Conservation (phyloP, 2,797 vertebrate species). For the Allobates femoralis region DNA sequence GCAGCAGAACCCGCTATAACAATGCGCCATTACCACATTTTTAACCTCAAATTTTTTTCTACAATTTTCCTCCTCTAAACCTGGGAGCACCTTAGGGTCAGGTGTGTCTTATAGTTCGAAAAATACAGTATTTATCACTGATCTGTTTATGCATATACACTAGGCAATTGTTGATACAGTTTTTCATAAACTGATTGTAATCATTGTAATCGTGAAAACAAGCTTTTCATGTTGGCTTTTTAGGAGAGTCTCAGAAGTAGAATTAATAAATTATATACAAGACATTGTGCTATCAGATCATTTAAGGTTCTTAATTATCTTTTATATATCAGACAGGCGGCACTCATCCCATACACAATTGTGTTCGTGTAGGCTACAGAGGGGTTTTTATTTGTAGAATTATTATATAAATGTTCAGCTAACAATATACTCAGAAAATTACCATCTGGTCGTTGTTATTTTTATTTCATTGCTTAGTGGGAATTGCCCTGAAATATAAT, state of each 20-base stretch:
- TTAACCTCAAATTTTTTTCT: no score
- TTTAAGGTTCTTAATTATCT: not conserved
- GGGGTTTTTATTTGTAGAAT: conserved; percentile 4
- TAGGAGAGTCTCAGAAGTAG: no score
- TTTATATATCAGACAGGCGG: not conserved
- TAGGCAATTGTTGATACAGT: not conserved
- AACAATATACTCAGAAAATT: conserved; percentile 24
- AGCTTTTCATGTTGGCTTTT: no score
- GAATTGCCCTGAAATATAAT: conserved; percentile 28
- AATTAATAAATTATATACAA: not conserved
- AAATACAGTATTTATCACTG: not conserved
- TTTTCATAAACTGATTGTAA: not conserved
- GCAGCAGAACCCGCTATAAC: no score
- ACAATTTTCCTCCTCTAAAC: no score
- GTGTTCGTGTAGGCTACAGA: not conserved
- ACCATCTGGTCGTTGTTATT: conserved; percentile 52
- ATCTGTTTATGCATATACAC: not conserved
- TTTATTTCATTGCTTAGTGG: conserved; percentile 15
- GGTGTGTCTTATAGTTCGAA: no score
- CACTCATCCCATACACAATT: not conserved
- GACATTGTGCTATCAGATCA: not conserved
- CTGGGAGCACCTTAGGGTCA: no score
- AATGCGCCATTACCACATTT: no score
- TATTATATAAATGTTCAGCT: conserved; percentile 24
- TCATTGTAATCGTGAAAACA: no score